These are phyloP conservation scores for Nymphalis io DNA, from an alignment of 1,140 invertebrate genomes.

Conservation along the genomic window DNA sequence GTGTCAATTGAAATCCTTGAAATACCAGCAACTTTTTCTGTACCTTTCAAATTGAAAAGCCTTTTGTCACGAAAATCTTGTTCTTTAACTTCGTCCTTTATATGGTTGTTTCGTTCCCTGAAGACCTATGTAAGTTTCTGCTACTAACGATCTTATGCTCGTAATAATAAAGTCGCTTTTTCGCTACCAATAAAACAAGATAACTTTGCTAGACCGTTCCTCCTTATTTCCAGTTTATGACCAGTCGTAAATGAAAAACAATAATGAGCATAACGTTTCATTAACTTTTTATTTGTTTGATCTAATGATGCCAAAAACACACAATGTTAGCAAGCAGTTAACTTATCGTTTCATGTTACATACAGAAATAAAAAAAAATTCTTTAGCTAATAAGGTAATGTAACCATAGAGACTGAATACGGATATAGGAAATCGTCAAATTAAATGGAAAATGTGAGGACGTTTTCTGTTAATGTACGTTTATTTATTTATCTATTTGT, in stretches of 20 bases:
- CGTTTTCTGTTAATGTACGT: no score
- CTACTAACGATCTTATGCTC: slow-evolving; percentile 34
- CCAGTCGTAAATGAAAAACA: slow-evolving; percentile 47
- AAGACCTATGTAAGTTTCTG: slow-evolving; percentile 20
- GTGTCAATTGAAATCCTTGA: no score
- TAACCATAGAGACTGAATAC: no score
- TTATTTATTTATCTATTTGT: no score
- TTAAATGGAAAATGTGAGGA: no score
- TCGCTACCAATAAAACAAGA: slow-evolving; percentile 44
- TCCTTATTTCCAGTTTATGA: slow-evolving; percentile 57
- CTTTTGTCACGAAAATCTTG: slow-evolving; percentile 9
- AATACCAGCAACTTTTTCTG: no score
- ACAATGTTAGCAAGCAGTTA: no score
- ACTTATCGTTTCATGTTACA: no score
- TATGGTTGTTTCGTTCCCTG: slow-evolving; percentile 35
- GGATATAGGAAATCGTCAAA: no score
- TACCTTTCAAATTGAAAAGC: background rate
- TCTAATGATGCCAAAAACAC: background rate
- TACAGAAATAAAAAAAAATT: no score
- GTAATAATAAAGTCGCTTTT: slow-evolving; percentile 44
- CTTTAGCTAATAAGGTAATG: no score
- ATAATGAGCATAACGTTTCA: slow-evolving; percentile 51
- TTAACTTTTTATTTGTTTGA: slow-evolving; percentile 43
- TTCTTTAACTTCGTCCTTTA: slow-evolving; percentile 41
- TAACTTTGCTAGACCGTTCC: slow-evolving; percentile 39